Base-by-base conservation (phyloP, 1,140 invertebrate genomes). In the Zaprionus inermis region DNA sequence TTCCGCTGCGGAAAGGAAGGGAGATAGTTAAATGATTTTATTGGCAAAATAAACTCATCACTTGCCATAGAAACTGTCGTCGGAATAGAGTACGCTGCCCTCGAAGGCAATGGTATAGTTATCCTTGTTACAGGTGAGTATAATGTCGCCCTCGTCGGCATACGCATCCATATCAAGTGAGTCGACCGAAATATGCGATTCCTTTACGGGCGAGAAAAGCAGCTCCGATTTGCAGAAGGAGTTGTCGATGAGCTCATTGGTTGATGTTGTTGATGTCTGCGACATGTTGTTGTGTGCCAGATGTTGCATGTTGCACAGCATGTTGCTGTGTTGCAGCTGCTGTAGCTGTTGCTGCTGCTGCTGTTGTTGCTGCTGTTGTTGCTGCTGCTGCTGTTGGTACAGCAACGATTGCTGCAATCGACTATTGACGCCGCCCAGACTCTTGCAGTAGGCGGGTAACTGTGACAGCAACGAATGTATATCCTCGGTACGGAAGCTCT, bases 31-130 rank as follows among this genome's bases (percentile, higher is more conserved):
- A 18, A 38, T 30, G 28, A 3, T 51, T 49, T 18, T 12, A n/a
- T 16, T 4, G 10, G 16, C n/a, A 1, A 14, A 12, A 6, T 32
- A 46, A 32, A 9, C 7, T 24, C 0, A 18, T 30, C 3, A 72
- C 89, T 93, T 92, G 95, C 94, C 95, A 91, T 95, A 96, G 89
- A 96, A 95, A 75, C 96, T 97, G 84, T 96, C 96, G 92, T 97
- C 96, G 10, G 96, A 97, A 91, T 96, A 97, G 93, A 96, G 96
- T 38, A 96, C 95, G 82, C 97, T 97, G 78, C 96, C 97, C 93
- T 98, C 97, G 85, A 98, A 98, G 55, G 97, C 97, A 83, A 98
- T 98, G 58, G 97, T 98, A 91, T 98, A 98, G 93, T 98, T 98
- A 91, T 98, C 96, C 93, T 98, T 98, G 89, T 98, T 96, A 91